Conservation (phyloP, 2,797 vertebrate species). For the Pseudomugil gertrudae region DNA sequence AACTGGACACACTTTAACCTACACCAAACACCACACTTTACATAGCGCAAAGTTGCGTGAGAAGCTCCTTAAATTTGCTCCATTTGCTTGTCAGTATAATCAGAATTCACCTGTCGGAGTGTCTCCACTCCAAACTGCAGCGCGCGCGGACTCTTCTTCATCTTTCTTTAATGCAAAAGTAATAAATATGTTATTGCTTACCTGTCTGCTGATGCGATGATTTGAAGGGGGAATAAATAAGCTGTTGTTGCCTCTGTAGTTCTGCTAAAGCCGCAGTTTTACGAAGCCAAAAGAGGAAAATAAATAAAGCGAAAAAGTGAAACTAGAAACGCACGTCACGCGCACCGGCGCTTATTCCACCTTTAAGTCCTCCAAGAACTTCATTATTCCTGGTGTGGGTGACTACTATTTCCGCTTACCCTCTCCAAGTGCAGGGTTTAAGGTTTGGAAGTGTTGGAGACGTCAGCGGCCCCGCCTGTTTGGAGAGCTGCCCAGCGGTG, state of each 20-base stretch:
- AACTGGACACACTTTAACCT: neutral
- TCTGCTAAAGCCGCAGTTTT: neutral
- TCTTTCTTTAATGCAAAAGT: neutral
- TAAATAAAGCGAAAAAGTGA: conserved; percentile 26
- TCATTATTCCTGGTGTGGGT: conserved; percentile 4
- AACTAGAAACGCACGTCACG: neutral
- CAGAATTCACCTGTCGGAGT: conserved; percentile 19
- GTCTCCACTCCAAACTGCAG: neutral
- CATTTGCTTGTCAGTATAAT: neutral
- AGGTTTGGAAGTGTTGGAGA: conserved; percentile 38
- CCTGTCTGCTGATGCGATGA: conserved; percentile 3
- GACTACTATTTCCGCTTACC: conserved; percentile 1
- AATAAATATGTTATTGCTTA: neutral
- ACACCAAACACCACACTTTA: too few relatives aligned
- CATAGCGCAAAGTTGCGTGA: neutral
- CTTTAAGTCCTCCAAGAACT: conserved; percentile 16
- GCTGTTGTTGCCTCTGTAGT: conserved; percentile 3
- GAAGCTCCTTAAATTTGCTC: neutral
- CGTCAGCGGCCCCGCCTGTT: conserved; percentile 65
- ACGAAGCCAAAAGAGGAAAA: neutral
- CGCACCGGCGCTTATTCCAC: conserved; percentile 3
- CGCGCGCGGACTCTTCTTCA: neutral
- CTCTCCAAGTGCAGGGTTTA: conserved; percentile 10
- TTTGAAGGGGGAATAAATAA: neutral
- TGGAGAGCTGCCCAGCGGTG: conserved; percentile 14